Percentiles rank a stretch among this genome's conserved stretches.
phyloP scores from a whole-genome alignment of 2,888 invertebrate species.

The Helobdella robusta region DNA sequence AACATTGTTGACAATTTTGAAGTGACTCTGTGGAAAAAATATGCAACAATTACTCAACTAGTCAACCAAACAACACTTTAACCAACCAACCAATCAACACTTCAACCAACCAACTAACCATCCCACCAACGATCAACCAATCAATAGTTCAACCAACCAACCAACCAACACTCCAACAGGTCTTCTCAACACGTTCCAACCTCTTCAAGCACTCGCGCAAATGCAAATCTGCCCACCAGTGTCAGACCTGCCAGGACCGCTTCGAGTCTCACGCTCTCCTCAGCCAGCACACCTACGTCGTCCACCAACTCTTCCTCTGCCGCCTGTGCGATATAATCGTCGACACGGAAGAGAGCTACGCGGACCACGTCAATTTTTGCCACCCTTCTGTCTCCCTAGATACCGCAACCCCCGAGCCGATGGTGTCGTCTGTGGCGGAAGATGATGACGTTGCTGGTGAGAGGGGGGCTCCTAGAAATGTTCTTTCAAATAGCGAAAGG shows the following conservation, averaged over 20 bases:
- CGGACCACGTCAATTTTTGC: constrained; percentile 24
- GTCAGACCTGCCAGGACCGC: constrained; percentile 6
- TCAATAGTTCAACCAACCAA: too few relatives aligned
- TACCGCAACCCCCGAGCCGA: background rate
- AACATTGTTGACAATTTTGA: too few relatives aligned
- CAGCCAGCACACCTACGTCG: constrained; percentile 17
- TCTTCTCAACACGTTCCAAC: constrained; percentile 7
- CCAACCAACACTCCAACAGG: background rate
- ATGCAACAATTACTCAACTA: too few relatives aligned
- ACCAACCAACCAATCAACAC: too few relatives aligned
- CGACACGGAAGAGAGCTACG: constrained; percentile 19
- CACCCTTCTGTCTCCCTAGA: constrained; percentile 17
- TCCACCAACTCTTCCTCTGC: constrained; percentile 15
- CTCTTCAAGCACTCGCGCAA: constrained; percentile 6
- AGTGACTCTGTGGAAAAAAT: too few relatives aligned
- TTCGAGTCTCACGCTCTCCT: constrained; percentile 17
- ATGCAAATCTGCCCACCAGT: constrained; percentile 12
- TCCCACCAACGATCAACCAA: too few relatives aligned
- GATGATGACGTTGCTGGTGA: background rate
- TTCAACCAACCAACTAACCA: too few relatives aligned
- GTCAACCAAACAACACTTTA: too few relatives aligned
- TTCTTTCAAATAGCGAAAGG: too few relatives aligned
- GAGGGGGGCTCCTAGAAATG: background rate
- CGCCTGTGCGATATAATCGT: constrained; percentile 20
- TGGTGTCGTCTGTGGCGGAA: background rate